These are phyloP conservation scores for Otolemur crassicaudatus DNA, from an alignment of 2,797 vertebrate genomes.

Conservation along the genomic window DNA sequence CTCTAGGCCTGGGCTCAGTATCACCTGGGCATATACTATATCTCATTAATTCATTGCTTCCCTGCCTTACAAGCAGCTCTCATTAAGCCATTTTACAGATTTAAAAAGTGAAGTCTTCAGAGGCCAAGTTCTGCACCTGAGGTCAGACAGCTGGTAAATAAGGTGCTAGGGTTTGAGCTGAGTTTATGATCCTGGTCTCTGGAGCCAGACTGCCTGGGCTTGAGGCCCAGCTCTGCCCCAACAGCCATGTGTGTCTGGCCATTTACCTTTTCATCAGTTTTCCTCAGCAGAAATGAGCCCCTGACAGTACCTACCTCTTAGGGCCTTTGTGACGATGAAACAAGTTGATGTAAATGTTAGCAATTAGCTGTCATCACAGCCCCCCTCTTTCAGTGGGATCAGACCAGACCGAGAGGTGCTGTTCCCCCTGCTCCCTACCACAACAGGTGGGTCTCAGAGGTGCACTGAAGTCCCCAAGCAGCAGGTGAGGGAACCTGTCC, in stretches of 20 bases:
- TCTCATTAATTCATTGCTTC: not conserved
- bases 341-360: rapidly evolving
- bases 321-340: not conserved
- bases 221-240: not conserved
- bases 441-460: not conserved
- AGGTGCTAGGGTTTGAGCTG: rapidly evolving
- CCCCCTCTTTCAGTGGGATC: not conserved
- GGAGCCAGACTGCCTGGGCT: not conserved
- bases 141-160: not conserved
- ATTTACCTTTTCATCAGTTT: not conserved
- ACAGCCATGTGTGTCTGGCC: not conserved
- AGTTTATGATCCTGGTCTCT: too few relatives aligned
- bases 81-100: not conserved
- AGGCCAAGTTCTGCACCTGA: not conserved
- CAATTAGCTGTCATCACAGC: rapidly evolving
- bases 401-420: not conserved
- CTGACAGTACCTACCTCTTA: rapidly evolving
- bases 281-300: not conserved
- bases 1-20: not conserved
- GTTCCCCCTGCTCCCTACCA: not conserved
- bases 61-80: too few relatives aligned
- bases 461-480: not conserved
- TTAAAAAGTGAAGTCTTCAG: not conserved
- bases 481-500: too few relatives aligned
- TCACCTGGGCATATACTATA: rapidly evolving